A percentile compares a stretch with the other conserved stretches of the same genome.
These are phyloP conservation scores for Pluvianellus socialis DNA, from an alignment of 2,113 vertebrate genomes.

Conservation along the genomic window DNA sequence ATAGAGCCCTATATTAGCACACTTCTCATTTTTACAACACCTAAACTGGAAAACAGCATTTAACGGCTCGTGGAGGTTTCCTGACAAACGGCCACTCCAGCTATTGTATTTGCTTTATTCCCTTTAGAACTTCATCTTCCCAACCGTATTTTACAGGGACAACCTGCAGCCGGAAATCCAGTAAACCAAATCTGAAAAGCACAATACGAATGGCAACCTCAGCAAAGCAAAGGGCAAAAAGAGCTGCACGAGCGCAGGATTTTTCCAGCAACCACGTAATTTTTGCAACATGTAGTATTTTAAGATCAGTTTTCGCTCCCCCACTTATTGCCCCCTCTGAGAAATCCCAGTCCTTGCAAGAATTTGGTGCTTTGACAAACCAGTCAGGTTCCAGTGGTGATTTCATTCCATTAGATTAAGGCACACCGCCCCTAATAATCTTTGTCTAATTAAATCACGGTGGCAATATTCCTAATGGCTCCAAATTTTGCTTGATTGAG, in stretches of 20 bases:
- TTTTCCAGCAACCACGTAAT: not conserved
- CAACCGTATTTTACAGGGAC: not conserved
- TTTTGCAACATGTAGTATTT: not conserved
- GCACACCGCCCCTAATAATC: conserved; percentile 40
- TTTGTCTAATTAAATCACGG: conserved; percentile 55
- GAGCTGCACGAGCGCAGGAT: not conserved
- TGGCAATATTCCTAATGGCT: conserved; percentile 23
- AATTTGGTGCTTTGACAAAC: not conserved
- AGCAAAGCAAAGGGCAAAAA: not conserved
- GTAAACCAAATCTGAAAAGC: not conserved
- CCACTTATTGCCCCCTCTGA: not conserved
- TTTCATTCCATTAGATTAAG: conserved; percentile 41
- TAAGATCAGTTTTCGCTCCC: not conserved
- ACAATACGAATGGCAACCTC: not conserved
- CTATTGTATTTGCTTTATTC: conserved; percentile 23
- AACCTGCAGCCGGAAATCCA: not conserved
- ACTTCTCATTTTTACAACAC: conserved; percentile 39
- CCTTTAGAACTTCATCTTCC: not conserved
- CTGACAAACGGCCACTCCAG: not conserved
- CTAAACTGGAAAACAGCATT: conserved; percentile 1
- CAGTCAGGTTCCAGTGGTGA: conserved; percentile 27
- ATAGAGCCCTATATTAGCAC: conserved; percentile 9
- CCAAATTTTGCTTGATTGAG: not conserved
- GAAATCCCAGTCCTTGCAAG: not conserved
- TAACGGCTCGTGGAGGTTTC: not conserved